Conservation (phyloP, 2,797 vertebrate genomes). For the Rhodeus uyekii region DNA sequence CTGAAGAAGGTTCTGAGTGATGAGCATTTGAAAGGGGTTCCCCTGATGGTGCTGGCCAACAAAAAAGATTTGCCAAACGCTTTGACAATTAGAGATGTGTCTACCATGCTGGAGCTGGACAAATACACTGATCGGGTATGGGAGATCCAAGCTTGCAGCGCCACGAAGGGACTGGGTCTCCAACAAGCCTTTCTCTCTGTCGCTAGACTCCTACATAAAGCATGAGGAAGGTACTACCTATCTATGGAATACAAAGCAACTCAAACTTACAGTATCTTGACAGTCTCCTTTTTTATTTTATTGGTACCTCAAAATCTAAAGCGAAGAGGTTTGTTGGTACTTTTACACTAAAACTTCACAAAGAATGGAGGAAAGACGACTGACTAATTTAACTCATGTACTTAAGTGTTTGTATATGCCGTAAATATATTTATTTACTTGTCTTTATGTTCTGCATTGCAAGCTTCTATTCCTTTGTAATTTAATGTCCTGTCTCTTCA, state of each 20-base stretch:
- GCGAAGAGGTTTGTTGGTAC: background rate
- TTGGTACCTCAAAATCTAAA: background rate
- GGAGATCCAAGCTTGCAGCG: constrained; percentile 85
- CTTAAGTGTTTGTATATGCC: background rate
- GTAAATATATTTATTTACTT: background rate
- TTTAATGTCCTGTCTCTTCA: background rate
- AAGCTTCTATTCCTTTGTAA: background rate
- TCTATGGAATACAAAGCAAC: background rate
- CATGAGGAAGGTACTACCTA: constrained; percentile 53
- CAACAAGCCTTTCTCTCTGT: constrained; percentile 78
- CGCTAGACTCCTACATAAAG: constrained; percentile 74
- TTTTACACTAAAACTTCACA: background rate
- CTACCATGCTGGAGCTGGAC: constrained; percentile 64
- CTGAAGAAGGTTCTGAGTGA: constrained; percentile 76
- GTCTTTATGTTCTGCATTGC: background rate
- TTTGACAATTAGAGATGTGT: constrained; percentile 75
- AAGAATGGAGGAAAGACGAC: background rate
- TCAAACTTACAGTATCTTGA: background rate
- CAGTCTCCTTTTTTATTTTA: background rate
- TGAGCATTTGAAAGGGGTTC: constrained; percentile 71
- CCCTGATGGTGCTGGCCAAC: constrained; percentile 89
- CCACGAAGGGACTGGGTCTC: constrained; percentile 78
- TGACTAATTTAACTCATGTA: background rate
- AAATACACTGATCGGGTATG: constrained; percentile 66
- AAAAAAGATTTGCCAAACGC: constrained; percentile 82